Evolutionary conservation across 2,888 invertebrate species (phyloP), one percentile per base, ranked within the genome.

Genomic region (Cephus pulcher): DNA sequence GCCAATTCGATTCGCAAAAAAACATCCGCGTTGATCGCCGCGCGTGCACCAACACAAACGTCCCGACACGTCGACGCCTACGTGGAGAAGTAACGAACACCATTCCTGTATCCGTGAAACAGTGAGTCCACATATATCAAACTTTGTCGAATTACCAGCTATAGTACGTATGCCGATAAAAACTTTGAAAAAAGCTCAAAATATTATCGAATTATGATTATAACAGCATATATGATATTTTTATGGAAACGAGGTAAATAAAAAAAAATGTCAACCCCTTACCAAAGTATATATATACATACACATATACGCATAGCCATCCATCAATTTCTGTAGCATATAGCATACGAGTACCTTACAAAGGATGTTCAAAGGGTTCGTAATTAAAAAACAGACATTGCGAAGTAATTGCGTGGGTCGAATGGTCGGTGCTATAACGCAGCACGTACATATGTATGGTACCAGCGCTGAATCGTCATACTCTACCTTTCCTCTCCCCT

Each of bases 1-100:
- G 71, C 71, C 71, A 74, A 23, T 34, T 71, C 71, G 71, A 71
- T 71, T 71, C 73, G 56, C 76, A 76, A 78, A 56, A 71, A 71
- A 76, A 80, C 73, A 34, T 34, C 78, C 76, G 75, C 32, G 71
- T 11, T 71, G 32, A 71, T 33, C 30, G 71, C 71, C 32, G 71
- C 71, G 32, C 71, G 71, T 71, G 71, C 15, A 71, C 71, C 71
- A 32, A 71, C 15, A 71, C 71, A 34, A 32, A 11, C 32, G 33
- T 32, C 71, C 71, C 9, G 3, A 34, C 15, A 9, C 6, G 12
- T 12, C 4, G 33, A 2, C 71, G 71, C 33, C 12, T 71, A 71
- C 71, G 23, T 34, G 71, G 12, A 11, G 6, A 23, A 56, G 23
- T 23, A 23, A 56, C 23, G 6, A 56, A 56, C 56, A 56, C 56